Evolutionary conservation across 2,797 vertebrate species (phyloP).

Genomic region (Numenius phaeopus): DNA sequence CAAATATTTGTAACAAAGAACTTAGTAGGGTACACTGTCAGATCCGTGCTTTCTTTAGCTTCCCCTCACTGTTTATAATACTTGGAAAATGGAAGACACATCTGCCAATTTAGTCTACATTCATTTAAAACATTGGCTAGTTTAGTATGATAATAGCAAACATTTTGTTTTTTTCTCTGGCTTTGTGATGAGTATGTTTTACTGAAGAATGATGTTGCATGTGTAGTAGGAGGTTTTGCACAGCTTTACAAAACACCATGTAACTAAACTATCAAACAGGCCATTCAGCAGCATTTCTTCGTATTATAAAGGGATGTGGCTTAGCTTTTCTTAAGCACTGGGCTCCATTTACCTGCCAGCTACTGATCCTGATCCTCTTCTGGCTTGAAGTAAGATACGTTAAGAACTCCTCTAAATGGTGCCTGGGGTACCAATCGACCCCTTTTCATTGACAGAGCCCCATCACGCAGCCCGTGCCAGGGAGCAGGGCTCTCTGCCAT

Average conservation of each 20-base stretch:
- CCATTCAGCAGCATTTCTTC: neutral
- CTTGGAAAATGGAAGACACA: neutral
- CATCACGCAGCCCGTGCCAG: neutral
- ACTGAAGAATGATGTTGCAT: neutral
- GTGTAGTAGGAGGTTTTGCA: neutral
- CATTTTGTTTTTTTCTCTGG: neutral
- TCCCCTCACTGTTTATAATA: neutral
- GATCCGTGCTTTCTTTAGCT: neutral
- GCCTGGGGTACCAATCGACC: neutral
- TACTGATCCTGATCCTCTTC: neutral
- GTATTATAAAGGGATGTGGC: neutral
- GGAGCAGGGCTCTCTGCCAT: neutral
- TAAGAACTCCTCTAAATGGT: neutral
- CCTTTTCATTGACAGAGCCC: neutral
- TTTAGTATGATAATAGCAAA: neutral
- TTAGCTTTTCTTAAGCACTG: neutral
- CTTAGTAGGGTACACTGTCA: neutral
- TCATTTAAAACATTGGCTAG: neutral
- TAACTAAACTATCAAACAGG: neutral
- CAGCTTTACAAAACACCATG: neutral
- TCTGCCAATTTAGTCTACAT: neutral
- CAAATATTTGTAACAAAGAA: constrained; percentile 28
- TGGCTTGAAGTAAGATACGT: neutral
- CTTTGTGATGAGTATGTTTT: neutral
- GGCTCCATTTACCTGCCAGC: neutral